phyloP scores from a whole-genome alignment of 37 sponge, comb jelly and placozoan species.

The Aphrocallistes beatrix region DNA sequence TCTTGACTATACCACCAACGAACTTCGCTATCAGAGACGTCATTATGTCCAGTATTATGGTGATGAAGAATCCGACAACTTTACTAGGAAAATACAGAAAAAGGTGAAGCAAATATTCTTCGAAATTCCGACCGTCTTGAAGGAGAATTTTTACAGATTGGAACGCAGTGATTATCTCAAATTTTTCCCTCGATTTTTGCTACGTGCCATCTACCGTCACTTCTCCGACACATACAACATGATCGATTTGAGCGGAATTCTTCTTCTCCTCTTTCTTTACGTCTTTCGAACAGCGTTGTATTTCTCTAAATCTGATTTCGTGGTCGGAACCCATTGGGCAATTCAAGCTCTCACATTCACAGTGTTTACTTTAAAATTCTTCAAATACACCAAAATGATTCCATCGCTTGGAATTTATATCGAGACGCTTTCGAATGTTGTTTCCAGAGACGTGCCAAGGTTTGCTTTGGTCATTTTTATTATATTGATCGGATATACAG shows the following conservation, averaged over 20 bases:
- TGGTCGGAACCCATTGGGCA: background rate
- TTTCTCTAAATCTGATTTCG: background rate
- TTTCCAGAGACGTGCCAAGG: conserved; percentile 3
- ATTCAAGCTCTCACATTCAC: background rate
- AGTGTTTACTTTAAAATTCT: background rate
- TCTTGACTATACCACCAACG: background rate
- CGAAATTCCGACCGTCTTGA: background rate
- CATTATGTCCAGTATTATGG: background rate
- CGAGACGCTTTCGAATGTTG: background rate
- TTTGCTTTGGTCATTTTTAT: background rate
- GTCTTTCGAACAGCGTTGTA: background rate
- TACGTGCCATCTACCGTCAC: background rate
- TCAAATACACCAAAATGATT: background rate
- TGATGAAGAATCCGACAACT: background rate
- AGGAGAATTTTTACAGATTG: background rate
- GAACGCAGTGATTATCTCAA: too few species aligned
- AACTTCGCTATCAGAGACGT: background rate
- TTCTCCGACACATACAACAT: background rate
- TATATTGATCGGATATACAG: background rate
- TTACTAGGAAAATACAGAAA: background rate
- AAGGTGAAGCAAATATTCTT: background rate
- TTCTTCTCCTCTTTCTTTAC: background rate
- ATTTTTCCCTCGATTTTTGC: background rate
- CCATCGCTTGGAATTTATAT: background rate
- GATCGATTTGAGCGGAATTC: background rate